Evolutionary conservation across 2,113 vertebrate species (phyloP).

Genomic region (Eclectus roratus): DNA sequence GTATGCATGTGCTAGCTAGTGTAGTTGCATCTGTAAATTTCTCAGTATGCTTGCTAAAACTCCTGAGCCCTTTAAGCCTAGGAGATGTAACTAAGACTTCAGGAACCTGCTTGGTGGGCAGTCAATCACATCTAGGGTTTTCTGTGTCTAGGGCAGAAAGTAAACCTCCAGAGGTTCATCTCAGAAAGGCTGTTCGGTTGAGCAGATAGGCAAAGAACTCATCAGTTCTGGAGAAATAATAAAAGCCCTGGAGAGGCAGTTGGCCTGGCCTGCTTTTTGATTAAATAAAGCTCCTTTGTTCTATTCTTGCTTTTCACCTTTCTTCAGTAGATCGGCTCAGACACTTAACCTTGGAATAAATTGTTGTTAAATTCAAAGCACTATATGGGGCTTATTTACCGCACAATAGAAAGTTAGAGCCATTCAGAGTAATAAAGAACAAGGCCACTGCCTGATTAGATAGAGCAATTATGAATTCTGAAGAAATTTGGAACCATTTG

Average conservation of each 20-base stretch:
- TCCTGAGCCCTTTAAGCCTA: not conserved
- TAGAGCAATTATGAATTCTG: not conserved
- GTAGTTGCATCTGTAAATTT: rapidly evolving
- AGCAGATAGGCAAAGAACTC: not conserved
- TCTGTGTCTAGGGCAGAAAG: not conserved
- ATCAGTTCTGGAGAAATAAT: not conserved
- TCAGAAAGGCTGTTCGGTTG: not conserved
- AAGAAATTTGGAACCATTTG: not conserved
- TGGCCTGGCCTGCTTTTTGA: not conserved
- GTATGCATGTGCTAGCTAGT: not conserved
- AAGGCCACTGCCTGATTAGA: not conserved
- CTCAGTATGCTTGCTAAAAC: not conserved
- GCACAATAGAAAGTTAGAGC: not conserved
- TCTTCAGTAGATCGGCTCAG: not conserved
- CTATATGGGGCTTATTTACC: not conserved
- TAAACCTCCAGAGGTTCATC: not conserved
- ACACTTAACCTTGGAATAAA: not conserved
- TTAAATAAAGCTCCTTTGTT: not conserved
- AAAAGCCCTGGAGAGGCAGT: not conserved
- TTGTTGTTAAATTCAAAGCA: not conserved
- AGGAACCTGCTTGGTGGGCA: not conserved
- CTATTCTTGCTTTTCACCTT: not conserved
- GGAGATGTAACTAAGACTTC: not conserved
- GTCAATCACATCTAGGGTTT: not conserved
- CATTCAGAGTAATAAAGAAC: not conserved